Percentiles rank a stretch among this genome's conserved stretches.
These are phyloP conservation scores for Apomyelois bistriatella DNA, from an alignment of 2,888 invertebrate genomes.

Conservation along the genomic window DNA sequence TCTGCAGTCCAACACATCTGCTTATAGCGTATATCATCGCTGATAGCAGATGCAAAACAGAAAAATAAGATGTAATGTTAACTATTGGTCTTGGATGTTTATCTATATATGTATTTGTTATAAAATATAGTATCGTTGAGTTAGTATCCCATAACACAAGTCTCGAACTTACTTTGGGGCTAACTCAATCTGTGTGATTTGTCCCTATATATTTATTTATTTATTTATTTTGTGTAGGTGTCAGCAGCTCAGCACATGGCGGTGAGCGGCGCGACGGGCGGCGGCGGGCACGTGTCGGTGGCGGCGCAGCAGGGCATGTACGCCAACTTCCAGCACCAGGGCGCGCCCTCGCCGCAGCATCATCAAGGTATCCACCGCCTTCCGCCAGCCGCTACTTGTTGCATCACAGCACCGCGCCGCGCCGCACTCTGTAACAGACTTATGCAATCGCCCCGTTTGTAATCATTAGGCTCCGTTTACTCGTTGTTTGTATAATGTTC, in stretches of 20 bases:
- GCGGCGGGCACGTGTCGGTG: constrained; percentile 86
- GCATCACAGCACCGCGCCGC: not conserved
- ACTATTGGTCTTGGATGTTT: too few species aligned
- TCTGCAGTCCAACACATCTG: too few species aligned
- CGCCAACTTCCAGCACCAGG: constrained; percentile 74
- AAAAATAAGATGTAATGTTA: too few species aligned
- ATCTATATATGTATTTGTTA: too few species aligned
- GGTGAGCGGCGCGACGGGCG: constrained; percentile 85
- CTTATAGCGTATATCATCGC: too few species aligned
- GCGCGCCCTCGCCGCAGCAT: constrained; percentile 70
- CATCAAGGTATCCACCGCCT: constrained; percentile 52
- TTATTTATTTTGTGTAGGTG: constrained; percentile 78
- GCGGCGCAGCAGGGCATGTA: constrained; percentile 93
- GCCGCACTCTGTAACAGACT: not conserved
- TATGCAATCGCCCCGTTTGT: constrained; percentile 3
- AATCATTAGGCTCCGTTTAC: not conserved
- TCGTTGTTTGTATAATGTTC: not conserved
- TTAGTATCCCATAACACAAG: too few species aligned
- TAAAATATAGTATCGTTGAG: too few species aligned
- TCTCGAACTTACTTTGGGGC: too few species aligned
- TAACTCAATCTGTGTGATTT: too few species aligned
- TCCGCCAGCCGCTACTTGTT: not conserved
- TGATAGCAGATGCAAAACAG: too few species aligned
- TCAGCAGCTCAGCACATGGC: constrained; percentile 93
- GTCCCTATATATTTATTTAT: not conserved